A percentile compares a stretch with the other conserved stretches of the same genome.
Conservation (phyloP, 2,797 vertebrate genomes). For the Florisuga fusca region DNA sequence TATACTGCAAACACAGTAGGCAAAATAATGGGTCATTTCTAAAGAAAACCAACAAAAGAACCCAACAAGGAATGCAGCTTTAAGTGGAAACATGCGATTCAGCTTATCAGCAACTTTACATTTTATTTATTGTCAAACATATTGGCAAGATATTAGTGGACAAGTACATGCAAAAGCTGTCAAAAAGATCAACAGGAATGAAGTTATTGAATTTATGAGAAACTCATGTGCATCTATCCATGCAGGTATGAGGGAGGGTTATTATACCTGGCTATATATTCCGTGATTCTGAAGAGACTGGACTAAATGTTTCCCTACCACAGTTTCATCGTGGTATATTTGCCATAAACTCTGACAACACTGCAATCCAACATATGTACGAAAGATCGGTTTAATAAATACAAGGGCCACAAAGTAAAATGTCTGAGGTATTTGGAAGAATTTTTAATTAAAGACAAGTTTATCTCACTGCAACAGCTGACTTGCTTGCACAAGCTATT, state of each 20-base stretch:
- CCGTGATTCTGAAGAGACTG: background rate
- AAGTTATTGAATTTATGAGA: background rate
- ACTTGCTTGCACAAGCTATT: background rate
- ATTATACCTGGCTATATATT: background rate
- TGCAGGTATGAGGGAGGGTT: background rate
- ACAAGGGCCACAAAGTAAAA: background rate
- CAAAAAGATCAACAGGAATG: background rate
- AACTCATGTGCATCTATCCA: background rate
- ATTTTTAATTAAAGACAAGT: background rate
- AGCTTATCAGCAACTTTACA: conserved; percentile 19
- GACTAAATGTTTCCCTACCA: background rate
- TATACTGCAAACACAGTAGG: background rate
- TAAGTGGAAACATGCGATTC: conserved; percentile 66
- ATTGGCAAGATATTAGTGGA: conserved; percentile 15
- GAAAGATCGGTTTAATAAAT: background rate
- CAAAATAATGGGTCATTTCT: conserved; percentile 15
- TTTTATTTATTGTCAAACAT: conserved; percentile 55
- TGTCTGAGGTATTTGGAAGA: background rate
- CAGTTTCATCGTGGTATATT: background rate
- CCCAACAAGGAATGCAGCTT: conserved; percentile 33
- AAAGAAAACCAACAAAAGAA: background rate
- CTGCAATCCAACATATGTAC: background rate
- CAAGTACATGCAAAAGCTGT: conserved; percentile 44
- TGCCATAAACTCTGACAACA: background rate
- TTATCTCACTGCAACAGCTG: background rate